These are phyloP conservation scores for Drosophila demipolita DNA, from an alignment of 2,888 invertebrate species.

Conservation along the genomic window DNA sequence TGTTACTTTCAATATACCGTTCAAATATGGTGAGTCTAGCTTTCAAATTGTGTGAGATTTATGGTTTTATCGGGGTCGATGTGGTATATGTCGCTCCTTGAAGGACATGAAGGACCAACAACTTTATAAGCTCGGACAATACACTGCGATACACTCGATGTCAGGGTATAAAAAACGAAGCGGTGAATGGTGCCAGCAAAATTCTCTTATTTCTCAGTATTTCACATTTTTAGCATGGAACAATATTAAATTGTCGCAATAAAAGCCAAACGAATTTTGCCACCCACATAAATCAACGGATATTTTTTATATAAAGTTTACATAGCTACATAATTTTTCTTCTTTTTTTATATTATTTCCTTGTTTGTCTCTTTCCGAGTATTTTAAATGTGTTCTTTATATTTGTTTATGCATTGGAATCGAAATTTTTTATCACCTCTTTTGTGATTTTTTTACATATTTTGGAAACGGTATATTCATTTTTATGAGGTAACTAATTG, in stretches of 20 bases:
- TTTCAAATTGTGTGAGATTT: background rate
- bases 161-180: conserved; percentile 1
- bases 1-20: no score
- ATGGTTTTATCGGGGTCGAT: no score
- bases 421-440: conserved; percentile 22
- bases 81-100: background rate
- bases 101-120: background rate
- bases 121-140: background rate
- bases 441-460: conserved; percentile 26
- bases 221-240: conserved; percentile 30
- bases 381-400: conserved; percentile 49
- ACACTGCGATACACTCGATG: background rate
- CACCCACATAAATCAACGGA: conserved; percentile 63
- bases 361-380: conserved; percentile 14
- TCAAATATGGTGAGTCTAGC: background rate
- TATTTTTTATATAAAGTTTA: conserved; percentile 49
- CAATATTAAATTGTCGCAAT: conserved; percentile 53
- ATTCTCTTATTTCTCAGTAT: conserved; percentile 29
- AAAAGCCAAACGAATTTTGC: conserved; percentile 46
- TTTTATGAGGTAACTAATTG: conserved; percentile 36
- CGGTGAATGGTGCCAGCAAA: conserved; percentile 17
- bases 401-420: conserved; percentile 53
- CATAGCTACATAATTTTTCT: conserved; percentile 31
- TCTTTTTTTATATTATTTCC: conserved; percentile 16
- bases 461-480: conserved; percentile 20